Evolutionary conservation across 2,888 invertebrate genomes (phyloP), one percentile per base, ranked within the genome.

Genomic region (Trachelus stipa): DNA sequence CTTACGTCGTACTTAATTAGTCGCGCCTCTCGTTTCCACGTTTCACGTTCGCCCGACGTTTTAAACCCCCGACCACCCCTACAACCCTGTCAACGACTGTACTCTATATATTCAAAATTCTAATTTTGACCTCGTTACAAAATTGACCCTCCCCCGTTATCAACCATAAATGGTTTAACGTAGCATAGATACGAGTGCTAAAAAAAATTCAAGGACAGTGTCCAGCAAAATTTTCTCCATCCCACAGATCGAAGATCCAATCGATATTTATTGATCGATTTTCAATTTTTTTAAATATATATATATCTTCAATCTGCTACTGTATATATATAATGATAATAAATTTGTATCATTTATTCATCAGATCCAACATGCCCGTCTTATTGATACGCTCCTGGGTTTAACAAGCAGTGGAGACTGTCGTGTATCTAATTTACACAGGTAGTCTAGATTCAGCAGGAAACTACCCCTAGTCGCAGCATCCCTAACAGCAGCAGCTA

Each of bases 1-100:
- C 87, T 88, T 85, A 84, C 85, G 87, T 84, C 86, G 87, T 82
- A 87, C 88, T 88, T 88, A 89, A 89, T 89, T 89, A 89, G 87
- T 86, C 87, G 83, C 81, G 35, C 34, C 31, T 33, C 74, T 74
- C 74, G 71, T 34, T 71, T 31, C 31, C 56, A 56, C 56, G 56
- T 56, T 56, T 56, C 56, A 56, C 2, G 56, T 56, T 23, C 2
- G 23, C 2, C 23, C 56, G 9, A 56, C 23, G 56, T 56, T 56
- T 56, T 23, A 56, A 56, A 23, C 56, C 15, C 40, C 40, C 12
- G 0, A 2, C 2, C 56, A 6, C 9, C 9, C 56, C 23, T 9
- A 56, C 1, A 9, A 23, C 56, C 15, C 56, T 23, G 15, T 56
- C 56, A 56, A 23, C 56, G 56, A 23, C 9, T 23, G 40, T 1